Evolutionary conservation across 1,140 invertebrate genomes (phyloP), one percentile per base, ranked within the genome.

Genomic region (Drosophila murphyi): DNA sequence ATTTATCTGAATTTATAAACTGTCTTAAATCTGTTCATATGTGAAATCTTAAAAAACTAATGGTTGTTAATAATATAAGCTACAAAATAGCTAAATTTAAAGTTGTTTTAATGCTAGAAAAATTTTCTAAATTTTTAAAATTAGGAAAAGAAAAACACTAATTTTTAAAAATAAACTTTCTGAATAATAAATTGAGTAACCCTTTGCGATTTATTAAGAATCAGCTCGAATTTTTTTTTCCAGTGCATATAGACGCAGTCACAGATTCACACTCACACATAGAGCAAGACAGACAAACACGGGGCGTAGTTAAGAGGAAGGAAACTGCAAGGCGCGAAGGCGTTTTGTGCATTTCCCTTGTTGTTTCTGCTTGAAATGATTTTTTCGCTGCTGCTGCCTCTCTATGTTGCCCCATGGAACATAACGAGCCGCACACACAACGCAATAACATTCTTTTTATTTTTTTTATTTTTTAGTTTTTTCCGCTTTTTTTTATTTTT

Each of bases 361-460:
- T 87, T 87, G 83, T 89, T 87, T 87, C 85, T 87, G 83, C 83
- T 80, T 72, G 80, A 83, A 88, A 87, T 89, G 76, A 89, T 87
- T 89, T 83, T 82, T 85, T 8, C 31, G 39, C 37, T 47, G 54
- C 45, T 35, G 20, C 63, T 60, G 41, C 54, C 34, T 10, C 50
- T 62, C 34, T 51, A 54, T 76, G 50, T 39, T 63, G 51, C 67
- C 62, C 62, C 67, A 37, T 75, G 62, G 63, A 68, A 69, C 48
- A 73, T 77, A 80, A 72, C 63, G 72, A 82, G 82, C 73, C 72
- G 75, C 78, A 75, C 57, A 75, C 52, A 70, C 64, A 51, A 61
- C 57, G 77, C 54, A 81, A 76, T 72, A 72, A 55, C 61, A 55
- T 69, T 59, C 68, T 79, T 60, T 72, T 12, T 12, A 55, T 69